Conservation (phyloP, 2,888 invertebrate species). For the Parnassius glacialis region DNA sequence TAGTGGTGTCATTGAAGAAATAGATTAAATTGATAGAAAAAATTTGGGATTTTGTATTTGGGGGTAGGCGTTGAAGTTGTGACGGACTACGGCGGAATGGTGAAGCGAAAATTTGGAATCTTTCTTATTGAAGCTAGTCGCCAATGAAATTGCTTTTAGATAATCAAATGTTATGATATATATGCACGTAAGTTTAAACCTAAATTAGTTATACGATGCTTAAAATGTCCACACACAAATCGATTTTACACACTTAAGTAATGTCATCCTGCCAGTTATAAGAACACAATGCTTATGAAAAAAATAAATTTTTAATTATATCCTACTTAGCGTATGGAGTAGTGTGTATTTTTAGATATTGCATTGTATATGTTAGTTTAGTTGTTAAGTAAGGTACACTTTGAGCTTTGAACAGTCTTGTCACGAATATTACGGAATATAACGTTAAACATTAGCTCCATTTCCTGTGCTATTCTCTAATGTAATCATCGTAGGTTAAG, state of each 20-base stretch:
- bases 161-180: constrained; percentile 66
- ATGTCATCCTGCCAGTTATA: constrained; percentile 77
- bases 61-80: constrained; percentile 24
- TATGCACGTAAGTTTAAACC: constrained; percentile 67
- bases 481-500: constrained; percentile 49
- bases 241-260: constrained; percentile 72
- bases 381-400: constrained; percentile 74
- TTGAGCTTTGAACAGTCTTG: constrained; percentile 76
- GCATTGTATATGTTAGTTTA: constrained; percentile 79
- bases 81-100: constrained; percentile 22
- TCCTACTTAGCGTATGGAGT: constrained; percentile 74
- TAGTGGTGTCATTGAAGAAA: constrained; percentile 62
- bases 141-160: constrained; percentile 72
- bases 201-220: constrained; percentile 74
- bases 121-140: constrained; percentile 78
- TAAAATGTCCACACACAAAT: constrained; percentile 77
- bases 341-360: constrained; percentile 79
- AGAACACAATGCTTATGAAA: constrained; percentile 78
- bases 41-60: constrained; percentile 41
- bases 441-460: constrained; percentile 48
- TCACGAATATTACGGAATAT: constrained; percentile 67
- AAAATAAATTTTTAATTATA: constrained; percentile 66
- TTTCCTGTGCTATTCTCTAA: constrained; percentile 62
- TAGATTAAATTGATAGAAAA: constrained; percentile 56
- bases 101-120: constrained; percentile 69